These are phyloP conservation scores for Tetragnatha versicolor DNA, from an alignment of 1,140 invertebrate species.

Conservation along the genomic window DNA sequence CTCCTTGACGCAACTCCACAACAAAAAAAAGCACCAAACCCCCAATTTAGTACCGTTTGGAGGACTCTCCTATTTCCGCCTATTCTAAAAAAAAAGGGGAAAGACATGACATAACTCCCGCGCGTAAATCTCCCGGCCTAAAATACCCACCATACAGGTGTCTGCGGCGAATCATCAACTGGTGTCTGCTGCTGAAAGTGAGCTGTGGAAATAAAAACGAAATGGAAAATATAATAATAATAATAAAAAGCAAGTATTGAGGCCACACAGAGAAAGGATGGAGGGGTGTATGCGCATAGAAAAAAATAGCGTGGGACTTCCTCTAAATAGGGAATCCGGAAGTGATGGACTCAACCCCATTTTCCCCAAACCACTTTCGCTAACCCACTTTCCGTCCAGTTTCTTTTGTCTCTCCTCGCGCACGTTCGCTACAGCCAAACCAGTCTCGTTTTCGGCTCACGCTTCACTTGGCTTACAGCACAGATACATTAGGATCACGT, in stretches of 20 bases:
- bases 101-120: too few relatives aligned
- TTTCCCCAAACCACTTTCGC: conserved; percentile 43
- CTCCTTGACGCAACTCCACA: too few relatives aligned
- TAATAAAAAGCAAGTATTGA: conserved; percentile 2
- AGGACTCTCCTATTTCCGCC: too few relatives aligned
- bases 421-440: neutral
- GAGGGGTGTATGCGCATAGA: neutral
- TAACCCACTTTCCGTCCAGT: conserved; percentile 40
- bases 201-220: neutral
- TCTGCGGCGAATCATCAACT: too few relatives aligned
- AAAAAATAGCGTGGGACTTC: conserved; percentile 39
- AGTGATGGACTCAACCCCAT: conserved; percentile 41
- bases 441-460: conserved; percentile 33
- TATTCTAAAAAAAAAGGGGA: too few relatives aligned
- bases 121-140: too few relatives aligned
- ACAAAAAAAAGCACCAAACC: too few relatives aligned
- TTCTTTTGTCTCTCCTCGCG: conserved; percentile 12
- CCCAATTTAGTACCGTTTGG: too few relatives aligned
- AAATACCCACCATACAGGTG: too few relatives aligned
- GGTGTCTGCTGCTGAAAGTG: neutral
- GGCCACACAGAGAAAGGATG: conserved; percentile 36
- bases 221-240: neutral
- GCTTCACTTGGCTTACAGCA: conserved; percentile 29
- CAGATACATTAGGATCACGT: conserved; percentile 18
- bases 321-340: conserved; percentile 49